Evolutionary conservation across 2,888 invertebrate species (phyloP).

Genomic region (Zaprionus lineosus): DNA sequence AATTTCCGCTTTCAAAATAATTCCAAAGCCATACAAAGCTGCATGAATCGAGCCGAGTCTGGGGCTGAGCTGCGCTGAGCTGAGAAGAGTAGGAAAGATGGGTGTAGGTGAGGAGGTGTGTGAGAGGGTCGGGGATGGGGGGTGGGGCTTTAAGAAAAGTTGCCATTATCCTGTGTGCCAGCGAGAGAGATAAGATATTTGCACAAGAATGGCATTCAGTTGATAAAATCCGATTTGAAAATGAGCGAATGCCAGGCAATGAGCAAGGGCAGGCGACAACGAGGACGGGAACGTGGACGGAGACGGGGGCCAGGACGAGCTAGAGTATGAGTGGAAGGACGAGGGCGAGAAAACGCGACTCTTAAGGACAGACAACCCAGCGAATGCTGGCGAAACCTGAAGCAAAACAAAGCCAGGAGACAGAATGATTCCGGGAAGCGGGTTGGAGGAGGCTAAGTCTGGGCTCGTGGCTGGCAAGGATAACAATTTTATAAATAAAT

Average conservation of each 20-base stretch:
- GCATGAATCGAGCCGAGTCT: constrained; percentile 36
- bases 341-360: constrained; percentile 27
- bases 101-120: constrained; percentile 9
- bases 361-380: constrained; percentile 15
- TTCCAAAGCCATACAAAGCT: constrained; percentile 75
- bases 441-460: constrained; percentile 7
- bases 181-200: constrained; percentile 75
- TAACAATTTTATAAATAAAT: constrained; percentile 78
- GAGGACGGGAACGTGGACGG: constrained; percentile 5
- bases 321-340: not conserved
- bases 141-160: constrained; percentile 45
- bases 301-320: constrained; percentile 8
- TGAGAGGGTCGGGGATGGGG: not conserved
- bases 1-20: constrained; percentile 77
- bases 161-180: constrained; percentile 70
- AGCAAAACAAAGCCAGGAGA: constrained; percentile 43
- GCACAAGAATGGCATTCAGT: constrained; percentile 80
- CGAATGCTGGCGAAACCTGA: constrained; percentile 34
- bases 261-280: constrained; percentile 41
- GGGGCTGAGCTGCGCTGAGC: constrained; percentile 40
- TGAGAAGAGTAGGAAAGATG: constrained; percentile 18
- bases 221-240: constrained; percentile 81
- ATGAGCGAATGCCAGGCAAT: constrained; percentile 80
- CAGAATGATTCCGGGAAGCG: not conserved
- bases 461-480: constrained; percentile 57